A percentile compares a stretch with the other conserved stretches of the same genome.
These are phyloP conservation scores for Formicarius rufipectus DNA, from an alignment of 2,113 vertebrate genomes.

Conservation along the genomic window DNA sequence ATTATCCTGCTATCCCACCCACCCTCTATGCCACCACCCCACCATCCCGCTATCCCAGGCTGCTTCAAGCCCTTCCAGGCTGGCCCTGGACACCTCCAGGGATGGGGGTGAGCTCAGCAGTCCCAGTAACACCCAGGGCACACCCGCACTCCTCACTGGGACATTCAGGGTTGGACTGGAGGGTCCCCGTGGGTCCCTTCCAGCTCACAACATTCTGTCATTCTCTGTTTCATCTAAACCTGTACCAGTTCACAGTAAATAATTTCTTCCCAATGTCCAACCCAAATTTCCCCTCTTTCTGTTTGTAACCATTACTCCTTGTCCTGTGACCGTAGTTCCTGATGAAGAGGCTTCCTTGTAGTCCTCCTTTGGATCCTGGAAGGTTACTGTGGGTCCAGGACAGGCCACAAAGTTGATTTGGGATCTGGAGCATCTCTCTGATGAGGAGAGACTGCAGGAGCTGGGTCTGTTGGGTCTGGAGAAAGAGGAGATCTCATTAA, in stretches of 20 bases:
- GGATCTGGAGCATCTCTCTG: neutral
- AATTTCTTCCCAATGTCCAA: neutral
- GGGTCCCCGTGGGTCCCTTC: too few species aligned
- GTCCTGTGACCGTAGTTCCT: neutral
- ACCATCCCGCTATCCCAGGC: too few species aligned
- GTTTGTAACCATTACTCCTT: neutral
- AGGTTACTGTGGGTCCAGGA: neutral
- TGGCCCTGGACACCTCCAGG: too few species aligned
- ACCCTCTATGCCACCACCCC: too few species aligned
- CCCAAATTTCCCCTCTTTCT: neutral
- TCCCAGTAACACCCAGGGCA: too few species aligned
- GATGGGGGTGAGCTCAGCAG: too few species aligned
- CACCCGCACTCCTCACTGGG: too few species aligned
- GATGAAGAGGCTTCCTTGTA: neutral
- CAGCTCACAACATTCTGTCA: too few species aligned
- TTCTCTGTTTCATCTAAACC: too few species aligned
- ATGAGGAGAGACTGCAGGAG: neutral
- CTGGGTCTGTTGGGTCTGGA: neutral
- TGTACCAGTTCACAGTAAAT: neutral
- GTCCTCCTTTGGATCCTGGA: neutral
- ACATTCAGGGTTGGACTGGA: too few species aligned
- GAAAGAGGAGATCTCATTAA: neutral
- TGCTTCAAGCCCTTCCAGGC: too few species aligned
- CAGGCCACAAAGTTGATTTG: neutral
- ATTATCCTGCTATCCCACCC: too few species aligned